phyloP scores from a whole-genome alignment of 2,888 invertebrate genomes.

The Rhagium mordax region DNA sequence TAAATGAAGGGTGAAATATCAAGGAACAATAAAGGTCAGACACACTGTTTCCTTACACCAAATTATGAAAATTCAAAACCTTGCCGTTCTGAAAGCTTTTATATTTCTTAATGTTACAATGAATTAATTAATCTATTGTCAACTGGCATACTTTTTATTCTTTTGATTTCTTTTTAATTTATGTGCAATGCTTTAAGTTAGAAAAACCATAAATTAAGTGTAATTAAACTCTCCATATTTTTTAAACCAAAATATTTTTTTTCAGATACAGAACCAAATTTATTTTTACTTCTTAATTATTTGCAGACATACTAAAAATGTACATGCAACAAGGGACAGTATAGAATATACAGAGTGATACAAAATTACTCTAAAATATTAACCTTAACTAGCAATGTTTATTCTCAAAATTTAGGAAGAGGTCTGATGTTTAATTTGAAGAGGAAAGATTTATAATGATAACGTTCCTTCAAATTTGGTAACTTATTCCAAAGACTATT shows the following conservation, averaged over 20 bases:
- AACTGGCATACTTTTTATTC: background rate
- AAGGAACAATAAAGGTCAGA: conserved; percentile 4
- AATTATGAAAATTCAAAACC: background rate
- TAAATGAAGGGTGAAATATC: conserved; percentile 17
- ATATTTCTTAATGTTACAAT: background rate
- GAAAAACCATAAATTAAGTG: background rate
- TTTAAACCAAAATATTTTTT: background rate
- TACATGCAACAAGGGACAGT: too few relatives aligned
- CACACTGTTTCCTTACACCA: background rate
- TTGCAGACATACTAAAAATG: too few relatives aligned
- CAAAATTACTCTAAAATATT: too few relatives aligned
- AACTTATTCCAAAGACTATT: too few relatives aligned
- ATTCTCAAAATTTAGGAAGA: too few relatives aligned
- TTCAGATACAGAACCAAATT: background rate
- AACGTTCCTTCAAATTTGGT: too few relatives aligned
- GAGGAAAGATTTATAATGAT: too few relatives aligned
- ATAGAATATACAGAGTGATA: too few relatives aligned
- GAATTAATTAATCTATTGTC: background rate
- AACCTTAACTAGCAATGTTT: too few relatives aligned
- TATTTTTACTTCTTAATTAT: too few relatives aligned
- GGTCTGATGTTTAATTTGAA: too few relatives aligned
- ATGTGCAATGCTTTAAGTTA: background rate
- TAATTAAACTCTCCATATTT: background rate
- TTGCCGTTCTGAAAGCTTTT: background rate
- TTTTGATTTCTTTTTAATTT: background rate